Evolutionary conservation across 1,140 invertebrate genomes (phyloP).

Genomic region (Glossosoma conforme): DNA sequence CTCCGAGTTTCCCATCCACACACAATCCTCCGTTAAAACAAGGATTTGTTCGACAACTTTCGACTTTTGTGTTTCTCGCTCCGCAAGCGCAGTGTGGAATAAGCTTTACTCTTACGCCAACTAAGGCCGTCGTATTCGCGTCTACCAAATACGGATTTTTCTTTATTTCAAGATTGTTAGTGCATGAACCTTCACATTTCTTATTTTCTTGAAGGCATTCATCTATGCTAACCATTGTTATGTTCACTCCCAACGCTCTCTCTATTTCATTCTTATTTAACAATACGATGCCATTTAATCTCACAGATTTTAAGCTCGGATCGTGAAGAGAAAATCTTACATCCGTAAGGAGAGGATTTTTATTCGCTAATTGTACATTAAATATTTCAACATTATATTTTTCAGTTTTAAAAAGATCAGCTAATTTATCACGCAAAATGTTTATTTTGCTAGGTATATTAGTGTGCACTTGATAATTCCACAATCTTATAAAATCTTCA

Average conservation of each 20-base stretch:
- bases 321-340: constrained; percentile 63
- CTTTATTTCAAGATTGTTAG: constrained; percentile 58
- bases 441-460: constrained; percentile 49
- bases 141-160: constrained; percentile 64
- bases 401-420: constrained; percentile 51
- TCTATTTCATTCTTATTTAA: constrained; percentile 61
- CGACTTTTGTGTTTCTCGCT: constrained; percentile 50
- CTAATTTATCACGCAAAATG: constrained; percentile 51
- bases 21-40: constrained; percentile 67
- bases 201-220: constrained; percentile 60
- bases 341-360: constrained; percentile 54
- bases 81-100: constrained; percentile 54
- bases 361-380: constrained; percentile 53
- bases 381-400: constrained; percentile 62
- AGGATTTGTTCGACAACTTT: constrained; percentile 55
- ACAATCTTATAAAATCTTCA: constrained; percentile 61
- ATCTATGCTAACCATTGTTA: constrained; percentile 67
- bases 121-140: constrained; percentile 64
- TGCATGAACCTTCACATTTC: constrained; percentile 61
- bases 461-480: constrained; percentile 38
- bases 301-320: constrained; percentile 62
- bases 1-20: constrained; percentile 51
- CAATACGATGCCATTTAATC: constrained; percentile 59
- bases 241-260: constrained; percentile 56
- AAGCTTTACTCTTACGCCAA: constrained; percentile 56